A percentile compares a stretch with the other conserved stretches of the same genome.
phyloP scores from a whole-genome alignment of 1,140 invertebrate species.

The Papilio machaon region DNA sequence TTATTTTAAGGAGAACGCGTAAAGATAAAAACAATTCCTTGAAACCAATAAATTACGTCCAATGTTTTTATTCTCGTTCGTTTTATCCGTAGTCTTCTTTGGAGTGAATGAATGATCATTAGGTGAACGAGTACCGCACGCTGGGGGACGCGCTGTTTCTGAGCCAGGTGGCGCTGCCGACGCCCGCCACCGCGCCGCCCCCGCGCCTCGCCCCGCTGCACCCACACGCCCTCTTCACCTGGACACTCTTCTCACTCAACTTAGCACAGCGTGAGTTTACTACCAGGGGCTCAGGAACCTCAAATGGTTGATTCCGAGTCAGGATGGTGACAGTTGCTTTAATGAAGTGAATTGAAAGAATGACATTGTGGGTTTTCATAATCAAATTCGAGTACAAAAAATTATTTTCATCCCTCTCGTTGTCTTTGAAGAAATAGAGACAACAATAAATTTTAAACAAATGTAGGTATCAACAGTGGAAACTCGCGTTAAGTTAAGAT shows the following conservation, averaged over 20 bases:
- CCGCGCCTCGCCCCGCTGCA: slow-evolving; percentile 90
- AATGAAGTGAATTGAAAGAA: background rate
- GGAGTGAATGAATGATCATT: slow-evolving; percentile 42
- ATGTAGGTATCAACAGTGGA: background rate
- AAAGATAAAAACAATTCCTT: no score
- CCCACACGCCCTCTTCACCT: slow-evolving; percentile 89
- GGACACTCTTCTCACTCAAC: slow-evolving; percentile 94
- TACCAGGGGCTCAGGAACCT: background rate
- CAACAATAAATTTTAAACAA: background rate
- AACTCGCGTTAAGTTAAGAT: background rate
- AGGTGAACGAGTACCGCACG: slow-evolving; percentile 96
- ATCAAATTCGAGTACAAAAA: no score
- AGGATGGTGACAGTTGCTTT: no score
- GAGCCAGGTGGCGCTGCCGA: slow-evolving; percentile 83
- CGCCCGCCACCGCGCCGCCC: slow-evolving; percentile 70
- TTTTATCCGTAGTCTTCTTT: background rate
- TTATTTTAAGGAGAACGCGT: no score
- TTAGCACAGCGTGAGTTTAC: slow-evolving; percentile 84
- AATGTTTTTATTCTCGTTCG: background rate
- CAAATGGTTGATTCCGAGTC: no score
- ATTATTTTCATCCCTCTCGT: background rate
- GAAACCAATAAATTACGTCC: background rate
- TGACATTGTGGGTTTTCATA: background rate
- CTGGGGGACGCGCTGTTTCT: slow-evolving; percentile 94
- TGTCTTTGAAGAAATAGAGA: background rate